Percentiles rank a stretch among this genome's conserved stretches.
These are phyloP conservation scores for Lates calcarifer DNA, from an alignment of 2,113 vertebrate species.

Conservation along the genomic window DNA sequence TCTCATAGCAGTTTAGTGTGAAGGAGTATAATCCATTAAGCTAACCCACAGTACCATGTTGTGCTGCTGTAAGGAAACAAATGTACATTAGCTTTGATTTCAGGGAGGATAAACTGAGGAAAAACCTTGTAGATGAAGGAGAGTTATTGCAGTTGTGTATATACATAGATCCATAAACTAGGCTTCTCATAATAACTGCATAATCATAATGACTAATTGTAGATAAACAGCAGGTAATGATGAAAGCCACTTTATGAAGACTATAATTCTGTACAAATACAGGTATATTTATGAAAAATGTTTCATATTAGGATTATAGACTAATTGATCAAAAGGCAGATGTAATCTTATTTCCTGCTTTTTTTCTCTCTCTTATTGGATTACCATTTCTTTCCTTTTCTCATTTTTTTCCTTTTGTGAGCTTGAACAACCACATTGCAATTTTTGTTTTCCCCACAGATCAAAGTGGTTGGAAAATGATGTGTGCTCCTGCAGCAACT, in stretches of 20 bases:
- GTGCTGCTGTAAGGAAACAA: conserved; percentile 53
- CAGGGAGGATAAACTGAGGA: conserved; percentile 54
- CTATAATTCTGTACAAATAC: conserved; percentile 58
- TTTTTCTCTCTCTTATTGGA: background rate
- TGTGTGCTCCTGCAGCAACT: conserved; percentile 36
- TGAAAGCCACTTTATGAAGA: conserved; percentile 64
- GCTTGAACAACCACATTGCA: conserved; percentile 12
- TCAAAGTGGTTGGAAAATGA: conserved; percentile 24
- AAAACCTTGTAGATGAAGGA: conserved; percentile 50
- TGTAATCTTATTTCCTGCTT: conserved; percentile 14
- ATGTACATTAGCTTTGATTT: conserved; percentile 66
- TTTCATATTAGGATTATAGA: conserved; percentile 59
- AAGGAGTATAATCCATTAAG: conserved; percentile 25
- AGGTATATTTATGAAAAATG: conserved; percentile 71
- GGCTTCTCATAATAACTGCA: conserved; percentile 43
- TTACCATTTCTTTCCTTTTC: too few relatives aligned
- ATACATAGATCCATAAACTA: conserved; percentile 39
- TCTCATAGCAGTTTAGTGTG: conserved; percentile 16
- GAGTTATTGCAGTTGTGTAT: conserved; percentile 54
- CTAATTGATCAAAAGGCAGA: conserved; percentile 24
- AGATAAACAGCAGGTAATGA: conserved; percentile 26
- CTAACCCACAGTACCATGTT: conserved; percentile 26
- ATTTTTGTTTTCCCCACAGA: conserved; percentile 16
- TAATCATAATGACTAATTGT: conserved; percentile 37
- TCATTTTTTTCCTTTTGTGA: conserved; percentile 1